Conservation (phyloP, 2,113 vertebrate genomes). For the Nannospalax galili region DNA sequence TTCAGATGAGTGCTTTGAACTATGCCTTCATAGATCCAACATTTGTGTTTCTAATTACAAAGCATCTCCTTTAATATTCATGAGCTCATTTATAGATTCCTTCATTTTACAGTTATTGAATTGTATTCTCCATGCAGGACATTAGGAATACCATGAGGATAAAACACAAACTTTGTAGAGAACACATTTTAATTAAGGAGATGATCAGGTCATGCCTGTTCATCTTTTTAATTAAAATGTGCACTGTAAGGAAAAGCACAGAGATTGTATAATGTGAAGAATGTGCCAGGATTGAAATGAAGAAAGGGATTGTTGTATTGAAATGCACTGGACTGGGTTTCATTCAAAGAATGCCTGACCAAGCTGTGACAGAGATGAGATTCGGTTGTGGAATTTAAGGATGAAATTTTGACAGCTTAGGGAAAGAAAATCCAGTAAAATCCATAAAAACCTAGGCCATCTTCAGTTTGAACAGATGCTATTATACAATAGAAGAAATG, state of each 20-base stretch:
- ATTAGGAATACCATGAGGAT: background rate
- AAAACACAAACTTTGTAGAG: background rate
- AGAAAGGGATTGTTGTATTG: background rate
- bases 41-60: slow-evolving; percentile 9
- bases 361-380: background rate
- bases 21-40: background rate
- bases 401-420: background rate
- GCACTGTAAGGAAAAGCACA: background rate
- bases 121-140: background rate
- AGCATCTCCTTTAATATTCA: background rate
- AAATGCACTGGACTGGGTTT: background rate
- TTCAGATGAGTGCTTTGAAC: background rate
- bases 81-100: background rate
- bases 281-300: background rate
- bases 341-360: background rate
- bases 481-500: background rate
- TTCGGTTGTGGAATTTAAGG: background rate
- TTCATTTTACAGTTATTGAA: background rate
- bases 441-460: background rate
- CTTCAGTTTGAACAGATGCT: background rate
- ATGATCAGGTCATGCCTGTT: background rate
- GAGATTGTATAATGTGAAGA: background rate
- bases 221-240: slow-evolving; percentile 18
- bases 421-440: background rate
- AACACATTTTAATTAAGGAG: slow-evolving; percentile 10